Evolutionary conservation across 2,888 invertebrate species (phyloP).

Genomic region (Linnaemya tessellans): DNA sequence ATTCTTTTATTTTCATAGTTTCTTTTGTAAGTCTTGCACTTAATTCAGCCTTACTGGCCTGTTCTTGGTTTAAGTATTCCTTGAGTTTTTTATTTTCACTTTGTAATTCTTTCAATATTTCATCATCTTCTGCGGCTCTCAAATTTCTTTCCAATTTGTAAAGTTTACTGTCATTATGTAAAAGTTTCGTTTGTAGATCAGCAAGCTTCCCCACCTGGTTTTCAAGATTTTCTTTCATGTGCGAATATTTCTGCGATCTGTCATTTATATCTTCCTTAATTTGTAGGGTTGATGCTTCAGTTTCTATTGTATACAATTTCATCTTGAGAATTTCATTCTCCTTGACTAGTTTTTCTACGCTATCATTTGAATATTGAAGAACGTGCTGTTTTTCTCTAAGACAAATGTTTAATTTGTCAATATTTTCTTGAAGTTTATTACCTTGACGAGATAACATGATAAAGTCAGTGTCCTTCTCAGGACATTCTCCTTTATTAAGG

Average conservation of each 20-base stretch:
- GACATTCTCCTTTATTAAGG: neutral
- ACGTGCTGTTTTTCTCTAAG: constrained; percentile 32
- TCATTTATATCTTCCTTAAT: constrained; percentile 56
- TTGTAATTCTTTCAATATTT: constrained; percentile 10
- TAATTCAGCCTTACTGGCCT: constrained; percentile 39
- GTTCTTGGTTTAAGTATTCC: constrained; percentile 30
- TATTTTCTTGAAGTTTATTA: constrained; percentile 42
- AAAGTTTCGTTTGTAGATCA: constrained; percentile 31
- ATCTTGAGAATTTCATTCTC: constrained; percentile 63
- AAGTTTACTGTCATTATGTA: constrained; percentile 54
- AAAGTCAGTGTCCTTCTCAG: constrained; percentile 24
- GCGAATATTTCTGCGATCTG: constrained; percentile 21
- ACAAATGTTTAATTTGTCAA: constrained; percentile 18
- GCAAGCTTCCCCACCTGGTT: constrained; percentile 23
- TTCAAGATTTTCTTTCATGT: constrained; percentile 17
- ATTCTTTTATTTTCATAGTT: constrained; percentile 53
- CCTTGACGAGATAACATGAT: constrained; percentile 20
- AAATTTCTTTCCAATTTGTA: constrained; percentile 61
- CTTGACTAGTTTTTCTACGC: constrained; percentile 46
- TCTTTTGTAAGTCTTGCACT: constrained; percentile 36
- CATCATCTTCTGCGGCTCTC: neutral
- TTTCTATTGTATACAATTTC: constrained; percentile 38
- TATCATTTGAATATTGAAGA: constrained; percentile 38
- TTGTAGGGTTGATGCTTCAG: constrained; percentile 40
- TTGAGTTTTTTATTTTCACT: constrained; percentile 43